Evolutionary conservation across 2,888 invertebrate species (phyloP), one percentile per base, ranked within the genome.

Genomic region (Homarus gammarus): DNA sequence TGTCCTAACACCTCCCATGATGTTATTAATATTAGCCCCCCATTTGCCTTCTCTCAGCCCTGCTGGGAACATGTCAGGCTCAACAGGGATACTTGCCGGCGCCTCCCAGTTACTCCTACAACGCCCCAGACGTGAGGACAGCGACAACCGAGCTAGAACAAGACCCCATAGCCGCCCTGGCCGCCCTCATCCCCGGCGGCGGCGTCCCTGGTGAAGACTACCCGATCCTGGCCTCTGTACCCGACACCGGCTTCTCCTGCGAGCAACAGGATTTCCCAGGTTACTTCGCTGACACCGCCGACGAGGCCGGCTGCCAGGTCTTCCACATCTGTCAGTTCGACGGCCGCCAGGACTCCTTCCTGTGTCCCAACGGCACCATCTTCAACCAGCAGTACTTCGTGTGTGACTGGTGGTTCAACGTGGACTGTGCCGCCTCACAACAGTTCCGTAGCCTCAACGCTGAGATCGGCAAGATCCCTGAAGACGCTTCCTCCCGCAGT

Each of bases 381-480:
- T 90, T 90, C 81, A 90, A 87, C 87, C 90, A 90, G 73, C 87
- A 84, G 51, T 83, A 70, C 68, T 82, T 90, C 40, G 90, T 90
- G 68, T 90, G 90, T 44, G 90, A 90, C 68, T 90, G 90, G 90
- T 90, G 90, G 90, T 90, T 75, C 81, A 90, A 89, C 33, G 90
- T 90, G 38, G 83, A 83, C 49, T 90, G 90, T 18, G 36, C 73
- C 38, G 75, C 75, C 75, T 40, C 75, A 15, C 36, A 38, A 6
- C 75, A 75, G 75, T 75, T 75, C 75, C 22, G 44, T 2, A 44
- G 77, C 10, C 77, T 78, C 77, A 78, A 78, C 77, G 77, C 77
- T 44, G 51, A 78, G 27, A 78, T 78, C 77, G 77, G 77, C n/a
- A 78, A 49, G 27, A 44, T 78, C 18, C 31, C 49, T 33, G 77